Percentiles rank a stretch among this genome's conserved stretches.
phyloP scores from a whole-genome alignment of 35 echinoderm and acorn worm species.

The Ophiothrix spiculata region DNA sequence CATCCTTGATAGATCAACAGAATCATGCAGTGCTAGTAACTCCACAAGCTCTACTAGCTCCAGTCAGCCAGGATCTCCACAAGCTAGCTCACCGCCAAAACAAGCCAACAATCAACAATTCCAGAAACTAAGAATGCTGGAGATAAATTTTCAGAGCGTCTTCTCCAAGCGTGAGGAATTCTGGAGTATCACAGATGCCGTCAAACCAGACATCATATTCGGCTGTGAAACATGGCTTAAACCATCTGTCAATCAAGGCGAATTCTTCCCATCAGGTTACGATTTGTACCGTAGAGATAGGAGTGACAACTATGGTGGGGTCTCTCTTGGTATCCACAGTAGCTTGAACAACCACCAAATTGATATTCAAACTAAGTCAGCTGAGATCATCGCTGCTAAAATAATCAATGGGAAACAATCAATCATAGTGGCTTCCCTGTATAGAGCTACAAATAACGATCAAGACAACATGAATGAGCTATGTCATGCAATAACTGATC shows the following conservation, averaged over 20 bases:
- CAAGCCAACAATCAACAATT: too few species aligned
- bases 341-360: conserved; percentile 11
- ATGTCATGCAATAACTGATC: too few species aligned
- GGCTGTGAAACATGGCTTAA: conserved; percentile 44
- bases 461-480: neutral
- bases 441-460: neutral
- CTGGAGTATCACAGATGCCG: neutral
- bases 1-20: too few species aligned
- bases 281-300: conserved; percentile 25
- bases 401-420: conserved; percentile 14
- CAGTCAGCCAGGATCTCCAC: too few species aligned
- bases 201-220: conserved; percentile 25
- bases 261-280: conserved; percentile 18
- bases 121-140: too few species aligned
- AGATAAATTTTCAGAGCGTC: conserved; percentile 35
- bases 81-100: too few species aligned
- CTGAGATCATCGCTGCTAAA: conserved; percentile 20
- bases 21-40: neutral
- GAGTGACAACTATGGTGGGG: conserved; percentile 23
- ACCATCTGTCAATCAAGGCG: neutral
- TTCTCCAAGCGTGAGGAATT: conserved; percentile 18
- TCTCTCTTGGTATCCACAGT: conserved; percentile 15
- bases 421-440: conserved; percentile 3
- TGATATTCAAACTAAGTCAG: neutral
- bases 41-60: too few species aligned